These are phyloP conservation scores for Diplodus puntazzo DNA, from an alignment of 2,797 vertebrate species.

Conservation along the genomic window DNA sequence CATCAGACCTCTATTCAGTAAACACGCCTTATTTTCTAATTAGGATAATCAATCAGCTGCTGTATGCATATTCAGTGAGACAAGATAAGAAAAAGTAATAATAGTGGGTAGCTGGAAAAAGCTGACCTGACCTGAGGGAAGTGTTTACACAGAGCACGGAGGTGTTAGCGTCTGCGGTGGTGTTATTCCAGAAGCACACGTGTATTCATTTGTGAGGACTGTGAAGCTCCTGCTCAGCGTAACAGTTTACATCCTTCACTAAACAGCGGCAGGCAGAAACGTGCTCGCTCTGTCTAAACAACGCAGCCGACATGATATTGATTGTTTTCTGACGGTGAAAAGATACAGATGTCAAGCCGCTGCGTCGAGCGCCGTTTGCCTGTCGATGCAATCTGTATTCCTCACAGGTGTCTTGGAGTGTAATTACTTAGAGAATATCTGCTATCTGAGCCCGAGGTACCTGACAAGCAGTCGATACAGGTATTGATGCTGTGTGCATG, in stretches of 20 bases:
- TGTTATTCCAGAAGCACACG: slow-evolving; percentile 44
- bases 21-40: slow-evolving; percentile 53
- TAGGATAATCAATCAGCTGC: slow-evolving; percentile 44
- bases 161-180: slow-evolving; percentile 25
- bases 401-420: slow-evolving; percentile 20
- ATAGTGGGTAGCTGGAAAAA: slow-evolving; percentile 42
- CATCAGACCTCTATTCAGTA: slow-evolving; percentile 53
- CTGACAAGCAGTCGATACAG: slow-evolving; percentile 39
- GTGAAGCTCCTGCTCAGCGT: slow-evolving; percentile 12
- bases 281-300: slow-evolving; percentile 11
- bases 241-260: slow-evolving; percentile 52
- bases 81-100: slow-evolving; percentile 1
- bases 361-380: background rate
- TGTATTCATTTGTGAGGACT: slow-evolving; percentile 42
- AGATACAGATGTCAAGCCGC: slow-evolving; percentile 43
- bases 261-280: slow-evolving; percentile 15
- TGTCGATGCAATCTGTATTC: slow-evolving; percentile 48
- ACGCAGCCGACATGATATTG: slow-evolving; percentile 42
- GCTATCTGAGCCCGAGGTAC: slow-evolving; percentile 9
- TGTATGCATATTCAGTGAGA: slow-evolving; percentile 2
- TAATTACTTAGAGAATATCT: slow-evolving; percentile 53
- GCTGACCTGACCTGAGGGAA: slow-evolving; percentile 49
- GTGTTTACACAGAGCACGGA: slow-evolving; percentile 41
- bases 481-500: slow-evolving; percentile 35
- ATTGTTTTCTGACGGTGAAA: slow-evolving; percentile 29